Conservation (phyloP, 2,888 invertebrate species). For the Eupithecia subumbrata region DNA sequence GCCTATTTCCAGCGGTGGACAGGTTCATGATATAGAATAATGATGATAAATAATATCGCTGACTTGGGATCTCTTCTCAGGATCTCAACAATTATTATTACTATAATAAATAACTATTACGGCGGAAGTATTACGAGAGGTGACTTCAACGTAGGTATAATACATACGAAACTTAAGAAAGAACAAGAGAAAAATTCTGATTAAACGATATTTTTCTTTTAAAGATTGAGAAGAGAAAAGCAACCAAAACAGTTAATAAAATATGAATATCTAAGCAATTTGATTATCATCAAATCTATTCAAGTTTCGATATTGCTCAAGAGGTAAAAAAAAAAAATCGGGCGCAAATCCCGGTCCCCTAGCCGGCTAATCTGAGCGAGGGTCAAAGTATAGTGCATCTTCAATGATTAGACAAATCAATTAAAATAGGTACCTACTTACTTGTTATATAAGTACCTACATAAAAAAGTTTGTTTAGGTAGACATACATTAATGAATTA, state of each 20-base stretch:
- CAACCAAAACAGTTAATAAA: slow-evolving; percentile 2
- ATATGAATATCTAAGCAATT: slow-evolving; percentile 14
- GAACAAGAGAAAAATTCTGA: neutral
- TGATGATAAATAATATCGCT: too few relatives aligned
- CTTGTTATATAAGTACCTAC: neutral
- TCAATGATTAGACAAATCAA: slow-evolving; percentile 46
- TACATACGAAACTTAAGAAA: too few relatives aligned
- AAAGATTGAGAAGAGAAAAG: neutral
- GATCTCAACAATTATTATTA: too few relatives aligned
- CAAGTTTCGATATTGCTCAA: slow-evolving; percentile 57
- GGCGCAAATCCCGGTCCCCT: slow-evolving; percentile 69
- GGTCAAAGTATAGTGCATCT: slow-evolving; percentile 56
- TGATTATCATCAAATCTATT: slow-evolving; percentile 46
- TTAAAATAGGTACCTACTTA: neutral
- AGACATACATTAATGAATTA: neutral
- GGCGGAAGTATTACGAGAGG: too few relatives aligned
- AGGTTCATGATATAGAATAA: too few relatives aligned
- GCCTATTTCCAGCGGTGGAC: too few relatives aligned
- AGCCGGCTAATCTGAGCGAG: slow-evolving; percentile 70
- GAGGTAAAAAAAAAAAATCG: too few relatives aligned
- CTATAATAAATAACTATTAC: too few relatives aligned
- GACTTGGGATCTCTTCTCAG: too few relatives aligned
- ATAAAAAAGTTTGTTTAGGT: neutral
- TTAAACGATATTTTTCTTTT: neutral
- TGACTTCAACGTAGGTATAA: too few relatives aligned